A percentile compares a stretch with the other conserved stretches of the same genome.
These are phyloP conservation scores for Coremacera marginata DNA, from an alignment of 2,888 invertebrate species.

Conservation along the genomic window DNA sequence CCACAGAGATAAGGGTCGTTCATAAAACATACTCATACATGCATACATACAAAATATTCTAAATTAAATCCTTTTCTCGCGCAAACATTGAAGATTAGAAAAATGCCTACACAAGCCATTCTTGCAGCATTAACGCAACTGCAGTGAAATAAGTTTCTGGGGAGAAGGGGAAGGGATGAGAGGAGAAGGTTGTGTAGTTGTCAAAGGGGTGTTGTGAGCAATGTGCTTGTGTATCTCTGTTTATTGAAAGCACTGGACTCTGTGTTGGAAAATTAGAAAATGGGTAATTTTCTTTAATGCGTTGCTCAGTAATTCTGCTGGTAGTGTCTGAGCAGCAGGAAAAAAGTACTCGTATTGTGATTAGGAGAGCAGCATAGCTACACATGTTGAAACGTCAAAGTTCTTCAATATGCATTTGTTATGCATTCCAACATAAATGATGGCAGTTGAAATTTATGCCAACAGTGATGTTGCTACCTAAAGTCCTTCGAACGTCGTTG, in stretches of 20 bases:
- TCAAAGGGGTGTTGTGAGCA: not conserved
- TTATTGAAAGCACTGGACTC: too few relatives aligned
- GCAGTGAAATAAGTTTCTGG: not conserved
- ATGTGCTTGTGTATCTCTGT: too few relatives aligned
- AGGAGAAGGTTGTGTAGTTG: not conserved
- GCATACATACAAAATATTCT: constrained; percentile 7
- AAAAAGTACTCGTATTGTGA: too few relatives aligned
- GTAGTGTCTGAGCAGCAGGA: too few relatives aligned
- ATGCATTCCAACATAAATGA: too few relatives aligned
- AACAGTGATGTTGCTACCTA: too few relatives aligned
- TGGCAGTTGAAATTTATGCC: too few relatives aligned
- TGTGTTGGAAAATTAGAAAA: not conserved
- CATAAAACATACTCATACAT: not conserved
- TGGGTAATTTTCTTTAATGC: not conserved
- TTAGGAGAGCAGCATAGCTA: too few relatives aligned
- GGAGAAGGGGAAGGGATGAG: not conserved
- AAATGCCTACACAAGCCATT: constrained; percentile 9
- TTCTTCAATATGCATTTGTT: too few relatives aligned
- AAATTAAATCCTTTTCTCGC: constrained; percentile 34
- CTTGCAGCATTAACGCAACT: not conserved
- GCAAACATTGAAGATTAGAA: constrained; percentile 31
- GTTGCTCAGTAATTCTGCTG: not conserved
- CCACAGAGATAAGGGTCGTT: not conserved
- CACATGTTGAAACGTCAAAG: too few relatives aligned
- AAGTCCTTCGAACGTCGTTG: too few relatives aligned